Evolutionary conservation across 2,888 invertebrate species (phyloP).

Genomic region (Epistrophe eligans): DNA sequence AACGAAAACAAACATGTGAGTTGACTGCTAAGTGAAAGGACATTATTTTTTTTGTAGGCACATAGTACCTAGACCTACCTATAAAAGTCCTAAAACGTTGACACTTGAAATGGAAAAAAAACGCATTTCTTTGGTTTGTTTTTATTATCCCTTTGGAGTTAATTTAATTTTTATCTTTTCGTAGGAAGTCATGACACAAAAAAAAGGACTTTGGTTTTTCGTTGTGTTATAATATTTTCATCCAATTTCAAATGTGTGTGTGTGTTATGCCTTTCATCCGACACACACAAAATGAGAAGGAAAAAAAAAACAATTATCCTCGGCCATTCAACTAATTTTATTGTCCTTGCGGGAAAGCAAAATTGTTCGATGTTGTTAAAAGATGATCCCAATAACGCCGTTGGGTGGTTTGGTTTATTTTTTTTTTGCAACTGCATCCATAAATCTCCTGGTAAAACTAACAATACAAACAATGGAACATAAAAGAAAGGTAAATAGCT

Average conservation of each 20-base stretch:
- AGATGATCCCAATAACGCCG: constrained; percentile 57
- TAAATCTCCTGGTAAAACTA: constrained; percentile 68
- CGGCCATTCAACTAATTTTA: constrained; percentile 74
- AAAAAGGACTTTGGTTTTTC: constrained; percentile 37
- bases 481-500: constrained; percentile 25
- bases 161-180: constrained; percentile 45
- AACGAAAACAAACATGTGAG: constrained; percentile 65
- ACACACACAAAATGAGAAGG: constrained; percentile 24
- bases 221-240: constrained; percentile 10
- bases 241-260: constrained; percentile 7
- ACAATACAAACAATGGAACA: constrained; percentile 55
- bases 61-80: not conserved
- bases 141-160: constrained; percentile 48
- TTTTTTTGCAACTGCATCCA: constrained; percentile 60
- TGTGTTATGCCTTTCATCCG: constrained; percentile 1
- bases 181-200: constrained; percentile 56
- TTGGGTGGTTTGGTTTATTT: constrained; percentile 51
- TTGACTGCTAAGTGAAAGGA: constrained; percentile 60
- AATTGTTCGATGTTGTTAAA: constrained; percentile 53
- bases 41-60: constrained; percentile 15
- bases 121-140: constrained; percentile 24
- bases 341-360: constrained; percentile 70
- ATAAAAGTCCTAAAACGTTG: constrained; percentile 47
- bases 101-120: constrained; percentile 37
- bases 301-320: constrained; percentile 73